phyloP scores from a whole-genome alignment of 1,140 invertebrate genomes.

The Drosophila aff. region DNA sequence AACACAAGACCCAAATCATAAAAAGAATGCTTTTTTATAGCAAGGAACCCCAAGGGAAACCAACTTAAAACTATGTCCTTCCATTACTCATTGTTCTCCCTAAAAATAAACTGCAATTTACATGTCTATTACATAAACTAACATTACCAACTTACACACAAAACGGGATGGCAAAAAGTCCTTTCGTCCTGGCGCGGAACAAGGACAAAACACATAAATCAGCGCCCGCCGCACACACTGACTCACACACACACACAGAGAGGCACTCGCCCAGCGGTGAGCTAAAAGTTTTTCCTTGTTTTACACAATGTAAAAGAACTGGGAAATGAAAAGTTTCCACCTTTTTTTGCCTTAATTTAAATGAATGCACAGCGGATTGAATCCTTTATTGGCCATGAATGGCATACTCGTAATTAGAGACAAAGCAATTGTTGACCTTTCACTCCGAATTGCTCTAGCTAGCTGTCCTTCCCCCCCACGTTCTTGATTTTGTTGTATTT shows the following conservation, averaged over 20 bases:
- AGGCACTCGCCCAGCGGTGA: conserved; percentile 2
- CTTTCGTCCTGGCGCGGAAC: conserved; percentile 48
- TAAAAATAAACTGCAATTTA: conserved; percentile 47
- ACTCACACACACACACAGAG: conserved; percentile 1
- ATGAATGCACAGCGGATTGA: conserved; percentile 40
- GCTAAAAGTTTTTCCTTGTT: conserved; percentile 44
- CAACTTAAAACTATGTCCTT: conserved; percentile 14
- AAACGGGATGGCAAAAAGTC: conserved; percentile 38
- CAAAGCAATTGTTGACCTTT: conserved; percentile 53
- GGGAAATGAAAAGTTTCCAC: conserved; percentile 50
- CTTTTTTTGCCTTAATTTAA: conserved; percentile 36
- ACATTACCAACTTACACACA: conserved; percentile 49
- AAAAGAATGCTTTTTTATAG: neutral
- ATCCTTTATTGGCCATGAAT: conserved; percentile 53
- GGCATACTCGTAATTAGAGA: conserved; percentile 56
- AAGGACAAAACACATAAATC: conserved; percentile 69
- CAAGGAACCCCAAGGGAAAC: neutral
- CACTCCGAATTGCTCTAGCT: conserved; percentile 26
- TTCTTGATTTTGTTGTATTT: conserved; percentile 38
- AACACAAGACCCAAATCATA: neutral
- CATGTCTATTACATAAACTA: conserved; percentile 50
- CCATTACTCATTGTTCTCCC: conserved; percentile 16
- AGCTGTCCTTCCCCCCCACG: neutral
- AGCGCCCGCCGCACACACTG: conserved; percentile 28
- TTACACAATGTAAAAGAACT: conserved; percentile 28